phyloP scores from a whole-genome alignment of 2,113 vertebrate genomes.

The Cervus canadensis region DNA sequence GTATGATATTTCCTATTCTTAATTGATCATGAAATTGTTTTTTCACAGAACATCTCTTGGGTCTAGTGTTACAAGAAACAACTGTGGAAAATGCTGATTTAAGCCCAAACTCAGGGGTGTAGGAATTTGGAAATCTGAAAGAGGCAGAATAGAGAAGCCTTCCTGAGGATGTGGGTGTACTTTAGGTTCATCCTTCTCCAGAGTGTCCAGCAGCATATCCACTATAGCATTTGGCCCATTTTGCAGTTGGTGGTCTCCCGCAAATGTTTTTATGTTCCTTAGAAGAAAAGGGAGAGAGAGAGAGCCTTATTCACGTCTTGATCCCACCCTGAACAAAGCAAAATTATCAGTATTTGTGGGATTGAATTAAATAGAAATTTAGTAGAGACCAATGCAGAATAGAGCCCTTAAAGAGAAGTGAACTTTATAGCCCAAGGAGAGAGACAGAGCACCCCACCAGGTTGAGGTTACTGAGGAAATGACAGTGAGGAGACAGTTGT shows the following conservation, averaged over 20 bases:
- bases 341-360: not conserved
- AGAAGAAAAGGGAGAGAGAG: not conserved
- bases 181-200: not conserved
- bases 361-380: not conserved
- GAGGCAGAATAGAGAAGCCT: not conserved
- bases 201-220: not conserved
- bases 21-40: constrained; percentile 61
- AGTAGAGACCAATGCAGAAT: not conserved
- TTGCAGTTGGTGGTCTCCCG: not conserved
- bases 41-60: constrained; percentile 39
- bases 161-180: not conserved
- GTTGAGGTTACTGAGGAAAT: not conserved
- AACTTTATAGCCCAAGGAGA: not conserved
- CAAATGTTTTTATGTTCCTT: not conserved
- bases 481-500: not conserved
- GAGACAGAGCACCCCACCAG: not conserved
- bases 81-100: constrained; percentile 33
- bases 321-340: not conserved
- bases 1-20: constrained; percentile 31
- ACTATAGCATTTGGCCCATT: not conserved
- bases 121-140: constrained; percentile 28
- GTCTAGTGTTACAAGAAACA: constrained; percentile 40
- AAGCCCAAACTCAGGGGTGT: not conserved
- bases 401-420: not conserved
- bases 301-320: not conserved